phyloP scores from a whole-genome alignment of 2,113 vertebrate genomes.

The Apodemus speciosus region DNA sequence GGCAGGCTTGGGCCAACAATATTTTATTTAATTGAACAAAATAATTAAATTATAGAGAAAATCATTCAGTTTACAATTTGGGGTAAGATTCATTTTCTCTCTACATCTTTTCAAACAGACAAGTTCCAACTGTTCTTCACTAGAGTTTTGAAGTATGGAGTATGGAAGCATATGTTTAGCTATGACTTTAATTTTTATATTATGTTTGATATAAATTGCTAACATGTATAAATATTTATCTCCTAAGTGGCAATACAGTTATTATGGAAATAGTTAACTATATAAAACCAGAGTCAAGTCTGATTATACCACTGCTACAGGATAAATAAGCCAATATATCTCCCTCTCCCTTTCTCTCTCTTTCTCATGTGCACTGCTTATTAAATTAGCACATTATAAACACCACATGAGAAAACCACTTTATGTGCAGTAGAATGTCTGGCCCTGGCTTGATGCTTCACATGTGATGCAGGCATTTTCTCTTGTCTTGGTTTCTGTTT shows the following conservation, averaged over 20 bases:
- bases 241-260: not conserved
- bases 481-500: not conserved
- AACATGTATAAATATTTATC: not conserved
- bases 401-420: not conserved
- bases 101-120: not conserved
- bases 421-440: not conserved
- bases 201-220: not conserved
- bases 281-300: not conserved
- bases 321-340: not conserved
- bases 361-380: not conserved
- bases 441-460: not conserved
- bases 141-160: not conserved
- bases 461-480: not conserved
- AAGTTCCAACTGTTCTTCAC: not conserved
- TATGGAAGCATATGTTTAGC: not conserved
- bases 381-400: not conserved
- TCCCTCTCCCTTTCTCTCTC: not conserved
- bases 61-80: not conserved
- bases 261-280: not conserved
- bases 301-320: not conserved
- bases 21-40: constrained; percentile 1
- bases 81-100: not conserved
- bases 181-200: not conserved
- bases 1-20: not conserved
- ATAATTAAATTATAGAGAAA: not conserved